phyloP scores from a whole-genome alignment of 2,888 invertebrate genomes.

The Odontocerum albicorne region DNA sequence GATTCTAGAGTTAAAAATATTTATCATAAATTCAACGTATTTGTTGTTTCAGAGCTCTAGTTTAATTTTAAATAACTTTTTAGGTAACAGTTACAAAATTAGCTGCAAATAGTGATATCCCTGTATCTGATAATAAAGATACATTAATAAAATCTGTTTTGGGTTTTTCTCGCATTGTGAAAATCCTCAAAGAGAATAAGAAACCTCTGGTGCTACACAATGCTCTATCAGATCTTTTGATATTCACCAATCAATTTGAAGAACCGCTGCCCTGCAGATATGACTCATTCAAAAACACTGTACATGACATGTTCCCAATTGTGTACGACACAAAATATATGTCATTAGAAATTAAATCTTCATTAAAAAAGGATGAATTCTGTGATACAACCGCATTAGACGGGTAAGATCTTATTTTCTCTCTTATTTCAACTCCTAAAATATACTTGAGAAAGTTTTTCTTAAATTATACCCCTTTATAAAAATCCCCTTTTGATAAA shows the following conservation, averaged over 20 bases:
- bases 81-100: constrained; percentile 1
- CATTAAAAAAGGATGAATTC: constrained; percentile 49
- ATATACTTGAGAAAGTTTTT: no score
- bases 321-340: constrained; percentile 77
- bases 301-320: constrained; percentile 63
- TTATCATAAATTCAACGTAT: no score
- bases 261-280: constrained; percentile 68
- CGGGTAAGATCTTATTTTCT: constrained; percentile 49
- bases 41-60: no score
- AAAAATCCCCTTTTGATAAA: no score
- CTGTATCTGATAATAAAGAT: constrained; percentile 4
- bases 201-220: constrained; percentile 82
- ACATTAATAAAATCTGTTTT: constrained; percentile 3
- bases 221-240: constrained; percentile 66
- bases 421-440: no score
- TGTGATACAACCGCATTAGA: constrained; percentile 58
- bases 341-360: constrained; percentile 57
- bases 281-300: constrained; percentile 62
- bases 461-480: no score
- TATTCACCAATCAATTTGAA: constrained; percentile 73
- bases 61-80: no score
- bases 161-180: constrained; percentile 70
- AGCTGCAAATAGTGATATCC: no score
- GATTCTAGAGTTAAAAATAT: no score
- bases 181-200: constrained; percentile 57